A percentile compares a stretch with the other conserved stretches of the same genome.
phyloP scores from a whole-genome alignment of 2,888 invertebrate species.

The Nycteola revayana region DNA sequence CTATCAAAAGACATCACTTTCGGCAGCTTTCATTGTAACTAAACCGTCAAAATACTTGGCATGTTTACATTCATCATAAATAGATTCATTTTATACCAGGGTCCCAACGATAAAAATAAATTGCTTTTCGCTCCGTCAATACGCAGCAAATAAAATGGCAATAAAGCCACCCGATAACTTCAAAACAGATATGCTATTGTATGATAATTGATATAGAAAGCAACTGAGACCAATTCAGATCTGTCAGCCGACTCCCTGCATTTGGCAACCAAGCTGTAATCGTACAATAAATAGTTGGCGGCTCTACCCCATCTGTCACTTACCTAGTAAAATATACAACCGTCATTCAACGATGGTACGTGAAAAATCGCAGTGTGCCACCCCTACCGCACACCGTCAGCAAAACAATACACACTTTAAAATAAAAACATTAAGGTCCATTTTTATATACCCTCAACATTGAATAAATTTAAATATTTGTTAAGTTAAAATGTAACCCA shows the following conservation, averaged over 20 bases:
- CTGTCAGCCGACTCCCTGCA: constrained; percentile 67
- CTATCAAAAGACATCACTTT: no score
- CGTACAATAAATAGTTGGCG: constrained; percentile 78
- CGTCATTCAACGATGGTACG: constrained; percentile 67
- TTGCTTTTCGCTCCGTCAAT: constrained; percentile 32
- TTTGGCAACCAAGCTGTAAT: constrained; percentile 74
- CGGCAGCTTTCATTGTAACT: no score
- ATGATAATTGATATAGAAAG: constrained; percentile 50
- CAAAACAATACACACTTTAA: constrained; percentile 30
- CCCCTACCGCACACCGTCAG: constrained; percentile 50
- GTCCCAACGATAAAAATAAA: constrained; percentile 39
- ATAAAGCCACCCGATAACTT: constrained; percentile 37
- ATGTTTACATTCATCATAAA: constrained; percentile 62
- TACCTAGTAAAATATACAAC: constrained; percentile 81
- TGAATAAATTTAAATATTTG: constrained; percentile 81
- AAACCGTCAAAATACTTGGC: constrained; percentile 37
- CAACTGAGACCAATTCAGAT: constrained; percentile 60
- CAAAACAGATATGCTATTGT: constrained; percentile 34
- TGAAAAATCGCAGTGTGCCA: constrained; percentile 73
- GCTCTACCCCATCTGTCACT: constrained; percentile 79
- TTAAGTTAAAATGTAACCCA: constrained; percentile 82
- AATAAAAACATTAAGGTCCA: constrained; percentile 42
- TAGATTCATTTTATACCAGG: constrained; percentile 68
- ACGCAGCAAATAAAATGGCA: constrained; percentile 60
- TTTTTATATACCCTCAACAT: constrained; percentile 42